Base-by-base conservation (phyloP, 2,797 vertebrate species). In the Denticeps clupeoides region DNA sequence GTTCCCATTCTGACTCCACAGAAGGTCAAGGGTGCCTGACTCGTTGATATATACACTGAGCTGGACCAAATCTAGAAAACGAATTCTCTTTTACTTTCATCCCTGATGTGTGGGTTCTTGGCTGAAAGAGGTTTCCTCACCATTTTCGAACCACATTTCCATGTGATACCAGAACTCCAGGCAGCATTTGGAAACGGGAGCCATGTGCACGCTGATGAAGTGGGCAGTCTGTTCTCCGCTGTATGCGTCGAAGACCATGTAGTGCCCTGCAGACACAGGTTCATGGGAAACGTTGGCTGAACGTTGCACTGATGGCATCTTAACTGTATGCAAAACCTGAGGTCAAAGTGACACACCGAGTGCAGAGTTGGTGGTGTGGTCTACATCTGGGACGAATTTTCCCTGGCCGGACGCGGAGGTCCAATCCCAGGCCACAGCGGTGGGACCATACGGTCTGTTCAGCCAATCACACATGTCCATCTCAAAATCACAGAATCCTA, bases 401-500 rank as follows among this genome's bases (percentile, higher is more conserved):
- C 13, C 3, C 3, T 13, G 8, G 42, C 45, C 70, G 1, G 13
- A 21, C 5, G 51, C 74, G 4, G 81, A 79, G 2, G 70, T 66
- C 84, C 82, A 86, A 40, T 75, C 81, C 82, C 81, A 85, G 25
- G 74, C 65, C 12, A 72, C 40, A 21, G 65, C 68, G 0, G 31
- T 53, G 54, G 26, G 41, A 13, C 51, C 9, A 1, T 71, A 62
- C 41, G 53, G 65, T 55, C 11, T 75, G 63, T 71, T 82, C 10
- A 76, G 67, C 84, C 82, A 85, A 12, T 75, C 72, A 51, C 81
- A 85, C 41, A 72, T 40, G 55, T 84, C 82, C 64, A 76, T 72
- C 64, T 86, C 84, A 77, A 86, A 86, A 68, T 86, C 82, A 75
- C 82, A 86, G 62, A 82, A 77, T 45, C 82, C 84, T 86, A 56